These are phyloP conservation scores for Petrocephalus schoutedeni DNA, from an alignment of 2,797 vertebrate genomes.

Conservation along the genomic window DNA sequence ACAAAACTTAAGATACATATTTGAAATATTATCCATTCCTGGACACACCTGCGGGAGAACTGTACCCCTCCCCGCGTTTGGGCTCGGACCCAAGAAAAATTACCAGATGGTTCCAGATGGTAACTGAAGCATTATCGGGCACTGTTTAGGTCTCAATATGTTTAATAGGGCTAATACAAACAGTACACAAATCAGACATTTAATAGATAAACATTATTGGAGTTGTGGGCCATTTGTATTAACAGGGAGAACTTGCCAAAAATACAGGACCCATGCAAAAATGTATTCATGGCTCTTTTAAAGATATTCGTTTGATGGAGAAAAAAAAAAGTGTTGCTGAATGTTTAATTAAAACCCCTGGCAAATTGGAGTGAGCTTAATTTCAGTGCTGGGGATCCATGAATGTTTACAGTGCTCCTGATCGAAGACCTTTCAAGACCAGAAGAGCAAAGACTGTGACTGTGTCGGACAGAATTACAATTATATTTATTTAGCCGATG, in stretches of 20 bases:
- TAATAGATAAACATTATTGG: not conserved
- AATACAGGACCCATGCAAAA: not conserved
- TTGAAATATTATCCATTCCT: conserved; percentile 30
- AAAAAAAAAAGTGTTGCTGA: not conserved
- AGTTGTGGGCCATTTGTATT: not conserved
- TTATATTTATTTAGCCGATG: not conserved
- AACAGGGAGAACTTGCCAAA: not conserved
- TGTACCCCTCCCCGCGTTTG: conserved; percentile 47
- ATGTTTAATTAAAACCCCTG: conserved; percentile 37
- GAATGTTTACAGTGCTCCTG: conserved; percentile 38
- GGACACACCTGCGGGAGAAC: conserved; percentile 56
- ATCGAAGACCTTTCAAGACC: conserved; percentile 38
- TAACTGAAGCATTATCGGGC: conserved; percentile 44
- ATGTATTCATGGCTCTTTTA: not conserved
- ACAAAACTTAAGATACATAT: not conserved
- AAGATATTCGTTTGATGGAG: not conserved
- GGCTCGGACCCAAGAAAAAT: conserved; percentile 52
- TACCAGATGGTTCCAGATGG: conserved; percentile 57
- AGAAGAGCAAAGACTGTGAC: not conserved
- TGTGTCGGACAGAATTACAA: not conserved
- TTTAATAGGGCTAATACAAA: conserved; percentile 43
- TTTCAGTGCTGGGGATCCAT: conserved; percentile 36
- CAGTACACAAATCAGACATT: conserved; percentile 28
- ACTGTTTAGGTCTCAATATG: conserved; percentile 52
- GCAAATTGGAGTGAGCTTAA: conserved; percentile 29